Conservation (phyloP, 2,113 vertebrate species). For the Cynocephalus volans region DNA sequence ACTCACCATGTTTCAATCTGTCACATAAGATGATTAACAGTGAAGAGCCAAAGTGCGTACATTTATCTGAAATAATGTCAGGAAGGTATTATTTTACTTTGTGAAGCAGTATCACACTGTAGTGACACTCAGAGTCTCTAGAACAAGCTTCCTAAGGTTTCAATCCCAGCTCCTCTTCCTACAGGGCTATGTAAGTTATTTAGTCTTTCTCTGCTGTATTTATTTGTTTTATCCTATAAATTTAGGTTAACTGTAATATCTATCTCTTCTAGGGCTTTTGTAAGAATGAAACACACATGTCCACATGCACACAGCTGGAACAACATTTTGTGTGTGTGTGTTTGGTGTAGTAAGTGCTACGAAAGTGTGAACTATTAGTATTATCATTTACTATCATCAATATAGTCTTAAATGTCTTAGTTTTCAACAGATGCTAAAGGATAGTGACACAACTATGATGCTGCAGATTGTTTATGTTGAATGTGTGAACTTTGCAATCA, state of each 20-base stretch:
- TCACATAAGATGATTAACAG: not conserved
- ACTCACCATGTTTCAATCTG: not conserved
- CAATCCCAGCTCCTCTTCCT: not conserved
- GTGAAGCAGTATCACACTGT: not conserved
- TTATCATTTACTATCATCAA: not conserved
- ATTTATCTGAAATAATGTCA: not conserved
- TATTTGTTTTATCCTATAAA: not conserved
- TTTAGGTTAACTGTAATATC: not conserved
- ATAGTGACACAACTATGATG: not conserved
- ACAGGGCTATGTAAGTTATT: not conserved
- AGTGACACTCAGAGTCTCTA: too few relatives aligned
- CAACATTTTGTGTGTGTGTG: too few relatives aligned
- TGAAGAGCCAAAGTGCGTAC: not conserved
- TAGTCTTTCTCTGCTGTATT: not conserved
- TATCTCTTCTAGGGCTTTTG: not conserved
- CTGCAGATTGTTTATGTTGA: not conserved
- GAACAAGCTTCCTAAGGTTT: not conserved
- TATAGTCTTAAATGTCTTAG: not conserved
- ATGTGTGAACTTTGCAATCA: not conserved
- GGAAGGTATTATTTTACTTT: not conserved
- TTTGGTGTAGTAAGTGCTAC: not conserved
- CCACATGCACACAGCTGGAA: too few relatives aligned
- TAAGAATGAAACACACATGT: not conserved
- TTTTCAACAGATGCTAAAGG: not conserved
- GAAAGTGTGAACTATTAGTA: not conserved